Base-by-base conservation (phyloP, 2,888 invertebrate genomes). In the Agrypnus murinus region DNA sequence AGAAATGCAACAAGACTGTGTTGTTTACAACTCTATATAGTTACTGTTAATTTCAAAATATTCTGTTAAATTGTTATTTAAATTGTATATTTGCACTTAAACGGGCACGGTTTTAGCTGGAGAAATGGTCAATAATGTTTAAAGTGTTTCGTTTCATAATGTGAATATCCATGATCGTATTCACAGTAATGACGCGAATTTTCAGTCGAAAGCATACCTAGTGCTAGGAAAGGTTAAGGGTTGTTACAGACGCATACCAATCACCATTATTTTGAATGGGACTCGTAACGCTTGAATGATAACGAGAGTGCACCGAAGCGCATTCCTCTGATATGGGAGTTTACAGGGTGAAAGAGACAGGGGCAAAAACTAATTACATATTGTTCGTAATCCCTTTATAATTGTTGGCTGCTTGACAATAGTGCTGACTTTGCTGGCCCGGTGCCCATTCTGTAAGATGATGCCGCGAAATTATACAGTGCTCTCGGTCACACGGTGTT, bases 361-460 rank as follows among this genome's bases (percentile, higher is more conserved):
- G 67, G 70, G 76, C 78, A 80, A 79, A 78, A 77, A 81, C 80
- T 81, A 82, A 82, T 82, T 83, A 81, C 82, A 80, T 79, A 81
- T 81, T 80, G 81, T 80, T 81, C 80, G 81, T 83, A 82, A 83
- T 83, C 81, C 81, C 80, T 80, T 80, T 81, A 81, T 83, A 82
- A 82, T 82, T 81, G 81, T 80, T 80, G 81, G 80, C 81, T 77
- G 81, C 77, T 79, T 81, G 82, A 83, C 82, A 82, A 83, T 82
- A 76, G 80, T 72, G 78, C 78, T 71, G 78, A 77, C 69, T 75
- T 68, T 75, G 75, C 75, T 80, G 81, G 81, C 77, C 76, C 67
- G 55, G 75, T 77, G 79, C 80, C 81, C 78, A 74, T 74, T 78
- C 70, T 73, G 63, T 72, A 76, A 76, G 76, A 75, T 74, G 78